These are phyloP conservation scores for Aphidius gifuensis DNA, from an alignment of 1,140 invertebrate genomes.

Conservation along the genomic window DNA sequence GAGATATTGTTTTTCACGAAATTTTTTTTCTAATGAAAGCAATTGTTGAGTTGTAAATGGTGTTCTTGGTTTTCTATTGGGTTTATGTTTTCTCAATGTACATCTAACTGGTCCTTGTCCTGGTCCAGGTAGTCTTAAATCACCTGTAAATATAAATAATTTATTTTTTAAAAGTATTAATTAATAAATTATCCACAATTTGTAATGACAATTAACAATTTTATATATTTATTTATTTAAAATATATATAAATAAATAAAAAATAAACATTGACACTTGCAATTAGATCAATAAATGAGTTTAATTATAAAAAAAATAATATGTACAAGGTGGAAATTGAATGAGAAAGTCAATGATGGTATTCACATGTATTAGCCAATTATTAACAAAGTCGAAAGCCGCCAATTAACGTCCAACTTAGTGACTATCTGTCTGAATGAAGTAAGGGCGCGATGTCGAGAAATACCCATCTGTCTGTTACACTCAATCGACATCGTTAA, in stretches of 20 bases:
- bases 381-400: conserved; percentile 29
- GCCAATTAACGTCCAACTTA: conserved; percentile 28
- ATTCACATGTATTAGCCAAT: conserved; percentile 22
- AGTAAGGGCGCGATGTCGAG: conserved; percentile 25
- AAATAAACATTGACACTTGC: too few relatives aligned
- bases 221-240: too few relatives aligned
- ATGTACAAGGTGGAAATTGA: too few relatives aligned
- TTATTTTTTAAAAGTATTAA: not conserved
- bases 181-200: not conserved
- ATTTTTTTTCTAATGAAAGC: conserved; percentile 90
- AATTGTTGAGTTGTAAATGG: conserved; percentile 96
- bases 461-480: conserved; percentile 22
- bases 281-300: too few relatives aligned
- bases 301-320: too few relatives aligned
- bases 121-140: conserved; percentile 44
- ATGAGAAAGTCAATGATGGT: too few relatives aligned
- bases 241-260: too few relatives aligned
- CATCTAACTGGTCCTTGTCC: conserved; percentile 41
- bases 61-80: conserved; percentile 92
- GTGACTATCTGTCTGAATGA: conserved; percentile 15
- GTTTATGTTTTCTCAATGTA: conserved; percentile 68
- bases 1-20: conserved; percentile 92
- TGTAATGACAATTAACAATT: not conserved
- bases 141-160: conserved; percentile 37
- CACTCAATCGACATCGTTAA: conserved; percentile 27